A percentile compares a stretch with the other conserved stretches of the same genome.
Conservation (phyloP, 2,797 vertebrate genomes). For the Amniataba percoides region DNA sequence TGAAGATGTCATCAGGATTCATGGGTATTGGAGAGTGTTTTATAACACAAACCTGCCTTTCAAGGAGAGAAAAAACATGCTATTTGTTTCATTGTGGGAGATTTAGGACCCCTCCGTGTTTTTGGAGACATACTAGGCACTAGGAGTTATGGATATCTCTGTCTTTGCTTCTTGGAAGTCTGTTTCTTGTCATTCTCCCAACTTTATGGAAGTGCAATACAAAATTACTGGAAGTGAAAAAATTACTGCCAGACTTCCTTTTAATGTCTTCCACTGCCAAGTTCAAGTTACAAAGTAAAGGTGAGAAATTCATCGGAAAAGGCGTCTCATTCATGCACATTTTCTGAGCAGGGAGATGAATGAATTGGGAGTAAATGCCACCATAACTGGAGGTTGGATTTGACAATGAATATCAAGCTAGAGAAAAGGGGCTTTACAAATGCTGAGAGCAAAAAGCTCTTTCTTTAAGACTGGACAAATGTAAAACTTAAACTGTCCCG, state of each 20-base stretch:
- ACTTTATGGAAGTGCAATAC: not conserved
- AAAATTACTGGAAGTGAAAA: not conserved
- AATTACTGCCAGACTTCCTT: not conserved
- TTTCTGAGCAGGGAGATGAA: not conserved
- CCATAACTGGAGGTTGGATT: not conserved
- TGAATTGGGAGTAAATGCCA: not conserved
- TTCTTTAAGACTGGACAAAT: not conserved
- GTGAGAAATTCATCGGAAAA: not conserved
- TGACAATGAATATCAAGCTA: not conserved
- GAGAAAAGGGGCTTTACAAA: slow-evolving; percentile 5
- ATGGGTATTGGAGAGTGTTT: not conserved
- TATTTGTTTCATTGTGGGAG: not conserved
- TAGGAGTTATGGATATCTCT: not conserved
- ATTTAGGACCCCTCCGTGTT: not conserved
- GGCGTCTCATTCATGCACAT: not conserved
- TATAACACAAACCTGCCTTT: not conserved
- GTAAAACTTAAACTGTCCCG: not conserved
- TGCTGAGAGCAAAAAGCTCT: slow-evolving; percentile 3
- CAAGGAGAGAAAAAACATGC: not conserved
- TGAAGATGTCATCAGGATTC: not conserved
- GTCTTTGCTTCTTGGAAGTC: not conserved
- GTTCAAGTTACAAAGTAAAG: not conserved
- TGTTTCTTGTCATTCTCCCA: not conserved
- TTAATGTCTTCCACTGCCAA: not conserved
- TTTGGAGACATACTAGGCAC: not conserved